phyloP scores from a whole-genome alignment of 2,888 invertebrate genomes.

The Pristionchus japonicus region DNA sequence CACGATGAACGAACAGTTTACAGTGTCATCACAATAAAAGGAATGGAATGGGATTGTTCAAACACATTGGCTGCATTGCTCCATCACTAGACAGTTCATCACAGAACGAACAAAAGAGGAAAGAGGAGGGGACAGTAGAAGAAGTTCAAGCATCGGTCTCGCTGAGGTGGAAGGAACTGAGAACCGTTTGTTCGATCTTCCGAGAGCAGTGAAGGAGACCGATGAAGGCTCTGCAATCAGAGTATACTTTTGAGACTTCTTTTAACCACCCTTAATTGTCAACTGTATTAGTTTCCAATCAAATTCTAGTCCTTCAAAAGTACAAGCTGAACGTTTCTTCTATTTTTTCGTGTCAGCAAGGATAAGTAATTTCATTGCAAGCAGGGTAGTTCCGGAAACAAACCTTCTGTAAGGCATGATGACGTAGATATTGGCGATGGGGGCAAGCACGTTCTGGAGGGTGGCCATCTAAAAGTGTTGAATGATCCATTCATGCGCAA shows the following conservation, averaged over 20 bases:
- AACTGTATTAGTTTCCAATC: no score
- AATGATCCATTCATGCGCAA: no score
- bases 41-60: no score
- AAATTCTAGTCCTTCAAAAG: no score
- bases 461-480: constrained; percentile 32
- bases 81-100: no score
- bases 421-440: constrained; percentile 24
- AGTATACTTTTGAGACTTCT: no score
- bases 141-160: background rate
- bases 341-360: no score
- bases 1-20: background rate
- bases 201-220: background rate
- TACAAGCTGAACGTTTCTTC: no score
- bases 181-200: background rate
- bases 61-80: no score
- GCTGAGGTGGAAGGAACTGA: background rate
- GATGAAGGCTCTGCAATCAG: background rate
- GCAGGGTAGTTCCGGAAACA: no score
- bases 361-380: no score
- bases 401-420: constrained; percentile 18
- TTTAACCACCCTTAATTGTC: no score
- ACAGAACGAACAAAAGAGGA: background rate
- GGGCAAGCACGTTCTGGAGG: background rate
- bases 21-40: background rate
- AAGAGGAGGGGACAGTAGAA: background rate